Base-by-base conservation (phyloP, 2,113 vertebrate genomes). In the Myrmophylax atrothorax region DNA sequence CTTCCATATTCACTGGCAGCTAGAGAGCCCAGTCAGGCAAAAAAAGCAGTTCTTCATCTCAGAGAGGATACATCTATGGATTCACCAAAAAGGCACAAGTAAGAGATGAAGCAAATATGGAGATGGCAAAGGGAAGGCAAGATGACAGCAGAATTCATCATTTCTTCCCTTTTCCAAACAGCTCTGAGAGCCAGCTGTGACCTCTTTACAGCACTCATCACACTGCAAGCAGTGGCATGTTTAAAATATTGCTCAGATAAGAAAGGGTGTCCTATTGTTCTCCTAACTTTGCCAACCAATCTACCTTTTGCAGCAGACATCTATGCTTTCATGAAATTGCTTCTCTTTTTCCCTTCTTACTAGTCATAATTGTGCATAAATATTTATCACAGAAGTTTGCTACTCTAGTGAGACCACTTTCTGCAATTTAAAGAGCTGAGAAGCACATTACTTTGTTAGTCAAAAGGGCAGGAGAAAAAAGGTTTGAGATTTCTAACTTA, bases 401-500 rank as follows among this genome's bases (percentile, higher is more conserved):
- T 76, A 33, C 69, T 87, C 87, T 50, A 73, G 89, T 10, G 75
- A 93, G 95, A 95, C 78, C 60, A 74, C 85, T 93, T 91, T 63
- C 55, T 73, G 38, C 59, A 88, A 58, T 74, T 90, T 91, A 59
- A 89, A 90, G 82, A 76, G 86, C 85, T 76, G 87, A 88, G 69
- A 72, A 77, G 88, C 47, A 86, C 35, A 77, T 91, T 92, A 79
- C 17, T 62, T 78, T 93, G 52, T 84, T 92, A 96, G 88, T 89
- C 74, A 84, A 94, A 94, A 93, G 68, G 56, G 79, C 75, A 94
- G 81, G 35, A 86, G 64, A 83, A 92, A 81, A 84, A 90, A 90
- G 26, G 18, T 70, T 89, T 87, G 77, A 56, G 25, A 78, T 87
- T 93, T 95, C 49, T 87, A 94, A 84, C 87, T 89, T 96, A 93